Conservation (phyloP, 2,113 vertebrate genomes). For the Rhabdomys dilectus region DNA sequence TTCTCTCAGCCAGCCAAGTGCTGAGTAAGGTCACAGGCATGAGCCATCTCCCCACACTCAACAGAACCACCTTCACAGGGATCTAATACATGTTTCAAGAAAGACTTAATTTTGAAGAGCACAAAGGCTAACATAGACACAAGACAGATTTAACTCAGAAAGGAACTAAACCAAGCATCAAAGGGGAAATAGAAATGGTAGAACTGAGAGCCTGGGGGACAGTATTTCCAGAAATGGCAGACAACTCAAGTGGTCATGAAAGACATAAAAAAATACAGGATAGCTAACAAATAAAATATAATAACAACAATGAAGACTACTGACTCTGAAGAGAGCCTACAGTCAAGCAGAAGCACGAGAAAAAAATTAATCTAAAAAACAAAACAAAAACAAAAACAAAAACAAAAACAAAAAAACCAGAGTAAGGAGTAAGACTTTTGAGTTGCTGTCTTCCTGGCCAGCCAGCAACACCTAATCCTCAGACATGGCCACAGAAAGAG, state of each 20-base stretch:
- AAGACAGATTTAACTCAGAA: constrained; percentile 34
- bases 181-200: constrained; percentile 33
- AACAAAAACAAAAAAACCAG: neutral
- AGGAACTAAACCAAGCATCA: constrained; percentile 24
- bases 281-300: neutral
- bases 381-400: neutral
- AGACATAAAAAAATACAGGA: constrained; percentile 12
- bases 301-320: neutral
- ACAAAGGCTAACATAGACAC: constrained; percentile 29
- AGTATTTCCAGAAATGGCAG: constrained; percentile 32
- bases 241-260: neutral
- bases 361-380: constrained; percentile 53
- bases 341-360: constrained; percentile 24
- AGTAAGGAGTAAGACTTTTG: constrained; percentile 54
- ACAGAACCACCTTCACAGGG: neutral
- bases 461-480: neutral
- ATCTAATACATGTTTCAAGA: constrained; percentile 10
- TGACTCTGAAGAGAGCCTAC: constrained; percentile 50
- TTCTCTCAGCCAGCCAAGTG: neutral
- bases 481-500: neutral
- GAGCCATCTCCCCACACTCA: neutral
- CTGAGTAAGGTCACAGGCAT: neutral
- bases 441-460: constrained; percentile 50
- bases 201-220: constrained; percentile 18
- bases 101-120: neutral